Conservation (phyloP, 92 coral and sea anemone species). For the Umimayanthus chanpuru region DNA sequence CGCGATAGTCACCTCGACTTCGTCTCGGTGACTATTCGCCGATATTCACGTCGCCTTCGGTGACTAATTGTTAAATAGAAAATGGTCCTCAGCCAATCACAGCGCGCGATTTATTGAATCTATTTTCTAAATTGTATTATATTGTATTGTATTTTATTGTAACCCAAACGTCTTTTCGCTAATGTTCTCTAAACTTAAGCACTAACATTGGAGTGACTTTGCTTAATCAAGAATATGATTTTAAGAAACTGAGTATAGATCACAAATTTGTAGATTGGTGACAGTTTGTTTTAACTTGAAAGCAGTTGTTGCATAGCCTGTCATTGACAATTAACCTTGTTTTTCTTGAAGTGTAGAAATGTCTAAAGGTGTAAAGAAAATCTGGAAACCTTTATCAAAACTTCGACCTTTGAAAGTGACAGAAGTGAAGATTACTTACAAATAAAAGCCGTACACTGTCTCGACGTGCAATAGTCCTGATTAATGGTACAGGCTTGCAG, state of each 20-base stretch:
- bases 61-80: no score
- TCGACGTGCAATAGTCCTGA: background rate
- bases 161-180: no score
- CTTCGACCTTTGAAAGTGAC: background rate
- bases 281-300: background rate
- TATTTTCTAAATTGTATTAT: no score
- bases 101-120: no score
- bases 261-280: background rate
- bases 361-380: background rate
- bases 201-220: background rate
- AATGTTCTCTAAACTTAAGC: background rate
- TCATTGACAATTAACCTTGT: background rate
- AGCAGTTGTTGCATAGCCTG: background rate
- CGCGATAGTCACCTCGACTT: no score
- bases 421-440: background rate
- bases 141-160: no score
- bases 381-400: background rate
- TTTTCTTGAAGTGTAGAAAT: background rate
- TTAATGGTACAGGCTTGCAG: conserved; percentile 24
- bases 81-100: no score
- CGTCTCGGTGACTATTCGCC: no score
- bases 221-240: background rate
- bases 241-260: no score
- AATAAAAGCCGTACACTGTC: background rate
- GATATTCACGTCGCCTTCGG: no score